Conservation (phyloP, 2,888 invertebrate genomes). For the Pterostichus niger region DNA sequence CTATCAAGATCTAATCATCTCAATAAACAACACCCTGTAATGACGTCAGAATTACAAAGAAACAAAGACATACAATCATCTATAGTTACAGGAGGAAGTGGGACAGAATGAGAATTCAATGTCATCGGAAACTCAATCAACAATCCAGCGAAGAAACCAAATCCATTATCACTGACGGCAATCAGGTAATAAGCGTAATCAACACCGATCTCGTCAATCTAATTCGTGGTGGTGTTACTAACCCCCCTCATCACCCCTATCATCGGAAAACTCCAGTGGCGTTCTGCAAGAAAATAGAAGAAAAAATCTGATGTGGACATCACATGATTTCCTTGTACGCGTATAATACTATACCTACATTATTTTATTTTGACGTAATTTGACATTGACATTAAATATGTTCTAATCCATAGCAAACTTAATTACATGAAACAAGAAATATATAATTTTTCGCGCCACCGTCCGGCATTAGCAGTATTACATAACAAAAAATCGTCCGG, state of each 20-base stretch:
- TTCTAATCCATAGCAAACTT: no score
- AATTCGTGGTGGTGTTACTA: constrained; percentile 40
- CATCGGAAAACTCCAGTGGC: constrained; percentile 13
- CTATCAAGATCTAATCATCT: constrained; percentile 69
- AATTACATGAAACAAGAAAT: no score
- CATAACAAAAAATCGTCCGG: no score
- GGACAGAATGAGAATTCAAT: constrained; percentile 27
- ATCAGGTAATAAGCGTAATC: constrained; percentile 67
- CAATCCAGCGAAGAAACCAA: constrained; percentile 61
- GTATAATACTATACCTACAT: no score
- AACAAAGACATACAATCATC: not conserved
- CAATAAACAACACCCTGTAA: constrained; percentile 25
- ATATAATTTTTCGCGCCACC: no score
- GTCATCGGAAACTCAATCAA: constrained; percentile 62
- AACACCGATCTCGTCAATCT: constrained; percentile 65
- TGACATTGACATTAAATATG: no score
- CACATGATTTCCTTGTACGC: no score
- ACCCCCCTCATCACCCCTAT: not conserved
- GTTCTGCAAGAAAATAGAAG: not conserved
- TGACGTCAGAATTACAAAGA: constrained; percentile 20
- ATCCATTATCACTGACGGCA: constrained; percentile 65
- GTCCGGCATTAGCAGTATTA: no score
- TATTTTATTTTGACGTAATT: no score
- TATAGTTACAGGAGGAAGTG: not conserved
- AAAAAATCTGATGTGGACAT: not conserved